Base-by-base conservation (phyloP, 2,797 vertebrate species). In the Prionace glauca region DNA sequence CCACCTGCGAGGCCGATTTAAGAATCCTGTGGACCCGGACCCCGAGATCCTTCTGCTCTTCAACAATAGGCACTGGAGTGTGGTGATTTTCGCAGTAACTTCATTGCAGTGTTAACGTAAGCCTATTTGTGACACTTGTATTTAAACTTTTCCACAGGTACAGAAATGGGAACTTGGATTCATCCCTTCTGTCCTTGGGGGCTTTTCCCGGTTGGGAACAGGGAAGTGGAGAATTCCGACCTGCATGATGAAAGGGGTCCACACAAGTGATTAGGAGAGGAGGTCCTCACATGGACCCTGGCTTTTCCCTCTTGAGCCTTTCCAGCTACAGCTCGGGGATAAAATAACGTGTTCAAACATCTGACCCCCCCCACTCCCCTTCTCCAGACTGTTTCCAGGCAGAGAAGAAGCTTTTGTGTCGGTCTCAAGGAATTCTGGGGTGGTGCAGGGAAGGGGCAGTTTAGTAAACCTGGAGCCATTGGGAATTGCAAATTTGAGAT, bases 281-380 rank as follows among this genome's bases (percentile, higher is more conserved):
- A 0, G n/a, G 16, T 18, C 14, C 16, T 5, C 36, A 7, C 0
- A 2, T 36, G n/a, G 2, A 1, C 3, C 32, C n/a, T 79, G 14
- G n/a, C n/a, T 32, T 90, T 88, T 87, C 22, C 84, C 24, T 56
- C 45, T 45, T 87, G 45, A 22, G 26, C 2, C 8, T 26, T 22
- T 22, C 20, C 9, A 50, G 10, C 9, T 5, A 22, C 45, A 81
- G 16, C 12, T 4, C 36, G 77, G n/a, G n/a, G 45, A 81, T 81
- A 5, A 22, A 0, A 16, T 10, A 24, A 87, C 12, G 29, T 11
- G 18, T 86, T 26, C 50, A 4, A 60, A 14, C 50, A 4, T 41
- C 45, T 50, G 45, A 1, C 45, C 45, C 3, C 45, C 45, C 45
- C 45, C 45, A 50, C 45, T 50, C 45, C 45, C 45, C 45, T 3